A percentile compares a stretch with the other conserved stretches of the same genome.
Evolutionary conservation across 2,113 vertebrate species (phyloP).

Genomic region (Collichthys lucidus): DNA sequence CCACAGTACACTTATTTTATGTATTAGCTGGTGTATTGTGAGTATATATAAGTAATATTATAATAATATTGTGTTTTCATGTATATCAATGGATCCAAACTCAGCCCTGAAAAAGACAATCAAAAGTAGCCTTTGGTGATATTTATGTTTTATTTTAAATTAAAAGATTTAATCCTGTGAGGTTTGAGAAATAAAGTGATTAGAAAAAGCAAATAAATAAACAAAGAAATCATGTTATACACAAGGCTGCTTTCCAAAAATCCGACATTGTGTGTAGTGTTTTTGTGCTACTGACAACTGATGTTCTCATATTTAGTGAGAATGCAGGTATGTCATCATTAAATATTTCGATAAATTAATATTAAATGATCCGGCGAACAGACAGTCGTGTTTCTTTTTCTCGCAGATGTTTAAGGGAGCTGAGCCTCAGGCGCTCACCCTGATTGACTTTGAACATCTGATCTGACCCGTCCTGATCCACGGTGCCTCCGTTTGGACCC

Average conservation of each 20-base stretch:
- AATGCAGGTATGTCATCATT: neutral
- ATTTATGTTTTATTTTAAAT: neutral
- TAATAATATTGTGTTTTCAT: neutral
- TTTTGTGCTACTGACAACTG: neutral
- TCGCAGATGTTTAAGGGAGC: neutral
- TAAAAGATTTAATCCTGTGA: neutral
- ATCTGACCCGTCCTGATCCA: slow-evolving; percentile 62
- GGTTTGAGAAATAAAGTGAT: neutral
- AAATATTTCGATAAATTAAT: neutral
- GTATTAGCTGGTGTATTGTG: neutral
- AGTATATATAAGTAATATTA: neutral
- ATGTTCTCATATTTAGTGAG: too few species aligned
- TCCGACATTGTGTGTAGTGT: neutral
- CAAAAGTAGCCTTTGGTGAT: neutral
- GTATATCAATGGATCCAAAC: neutral
- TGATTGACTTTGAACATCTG: slow-evolving; percentile 73
- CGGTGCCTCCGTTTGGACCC: slow-evolving; percentile 47
- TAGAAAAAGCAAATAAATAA: neutral
- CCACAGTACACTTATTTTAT: neutral
- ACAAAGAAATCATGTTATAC: neutral
- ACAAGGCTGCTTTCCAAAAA: neutral
- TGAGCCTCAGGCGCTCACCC: slow-evolving; percentile 64
- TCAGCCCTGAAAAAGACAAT: slow-evolving; percentile 4
- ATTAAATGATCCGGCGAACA: neutral
- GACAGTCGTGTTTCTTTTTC: neutral